Conservation (phyloP, 2,888 invertebrate species). For the Ochropleura plecta region DNA sequence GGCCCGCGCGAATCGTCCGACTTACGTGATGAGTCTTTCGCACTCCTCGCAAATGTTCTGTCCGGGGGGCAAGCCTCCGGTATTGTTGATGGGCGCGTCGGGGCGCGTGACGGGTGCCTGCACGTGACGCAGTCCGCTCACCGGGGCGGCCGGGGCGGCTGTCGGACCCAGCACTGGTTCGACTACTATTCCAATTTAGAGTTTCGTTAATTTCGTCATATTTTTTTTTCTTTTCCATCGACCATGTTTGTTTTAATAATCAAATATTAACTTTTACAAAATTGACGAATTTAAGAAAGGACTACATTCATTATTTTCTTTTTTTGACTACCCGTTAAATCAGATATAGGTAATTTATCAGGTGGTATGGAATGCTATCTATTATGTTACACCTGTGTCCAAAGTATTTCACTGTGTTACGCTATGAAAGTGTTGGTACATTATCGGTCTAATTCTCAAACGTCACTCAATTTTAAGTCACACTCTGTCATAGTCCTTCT, state of each 20-base stretch:
- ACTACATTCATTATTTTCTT: not conserved
- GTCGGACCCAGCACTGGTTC: constrained; percentile 72
- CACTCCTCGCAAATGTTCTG: constrained; percentile 99
- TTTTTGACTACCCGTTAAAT: not conserved
- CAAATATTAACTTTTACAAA: constrained; percentile 17
- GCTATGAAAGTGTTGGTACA: constrained; percentile 8
- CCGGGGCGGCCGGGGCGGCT: constrained; percentile 82
- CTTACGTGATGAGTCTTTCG: constrained; percentile 99
- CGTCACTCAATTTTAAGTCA: constrained; percentile 18
- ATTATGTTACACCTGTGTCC: not conserved
- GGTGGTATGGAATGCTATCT: constrained; percentile 2
- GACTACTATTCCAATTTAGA: constrained; percentile 79
- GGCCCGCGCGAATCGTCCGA: constrained; percentile 92
- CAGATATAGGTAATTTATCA: not conserved
- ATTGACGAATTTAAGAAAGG: not conserved
- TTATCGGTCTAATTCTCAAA: constrained; percentile 9
- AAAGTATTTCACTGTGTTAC: not conserved
- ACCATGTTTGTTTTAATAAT: constrained; percentile 1
- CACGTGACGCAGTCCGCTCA: constrained; percentile 93
- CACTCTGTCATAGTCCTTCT: not conserved
- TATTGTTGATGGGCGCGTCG: constrained; percentile 91
- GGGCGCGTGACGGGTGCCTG: constrained; percentile 93
- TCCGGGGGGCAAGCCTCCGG: constrained; percentile 94
- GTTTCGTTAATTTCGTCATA: constrained; percentile 65
- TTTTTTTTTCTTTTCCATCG: constrained; percentile 7